Conservation (phyloP, 2,888 invertebrate species). For the Aquatica leii region DNA sequence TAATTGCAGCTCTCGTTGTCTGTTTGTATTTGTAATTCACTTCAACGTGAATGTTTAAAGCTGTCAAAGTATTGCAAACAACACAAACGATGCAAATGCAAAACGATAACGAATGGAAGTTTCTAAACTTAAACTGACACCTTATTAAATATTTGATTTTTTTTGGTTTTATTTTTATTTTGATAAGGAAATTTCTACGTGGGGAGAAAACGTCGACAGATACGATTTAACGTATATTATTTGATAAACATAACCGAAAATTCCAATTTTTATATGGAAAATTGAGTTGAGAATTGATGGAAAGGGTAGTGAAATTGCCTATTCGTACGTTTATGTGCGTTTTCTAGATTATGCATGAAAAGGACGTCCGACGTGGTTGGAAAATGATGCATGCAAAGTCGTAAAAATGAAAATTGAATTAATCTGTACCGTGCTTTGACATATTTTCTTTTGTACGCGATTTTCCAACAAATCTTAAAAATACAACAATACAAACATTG, state of each 20-base stretch:
- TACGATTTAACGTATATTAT: slow-evolving; percentile 1
- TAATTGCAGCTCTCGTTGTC: slow-evolving; percentile 32
- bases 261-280: slow-evolving; percentile 7
- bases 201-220: no score
- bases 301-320: slow-evolving; percentile 4
- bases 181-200: neutral
- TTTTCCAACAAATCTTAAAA: no score
- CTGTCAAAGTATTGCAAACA: slow-evolving; percentile 14
- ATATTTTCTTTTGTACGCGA: no score
- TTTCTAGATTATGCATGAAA: neutral
- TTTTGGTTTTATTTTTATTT: neutral
- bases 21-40: slow-evolving; percentile 32
- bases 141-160: slow-evolving; percentile 4
- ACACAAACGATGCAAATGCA: neutral
- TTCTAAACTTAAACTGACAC: neutral
- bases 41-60: slow-evolving; percentile 24
- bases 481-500: no score
- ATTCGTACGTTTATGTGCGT: neutral
- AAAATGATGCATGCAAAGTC: neutral
- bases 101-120: slow-evolving; percentile 8
- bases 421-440: neutral
- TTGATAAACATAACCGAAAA: neutral
- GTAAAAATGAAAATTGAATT: slow-evolving; percentile 8
- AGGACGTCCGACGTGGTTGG: neutral
- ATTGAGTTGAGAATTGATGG: slow-evolving; percentile 2